Evolutionary conservation across 2,888 invertebrate species (phyloP), one percentile per base, ranked within the genome.

Genomic region (Chirona hameri): DNA sequence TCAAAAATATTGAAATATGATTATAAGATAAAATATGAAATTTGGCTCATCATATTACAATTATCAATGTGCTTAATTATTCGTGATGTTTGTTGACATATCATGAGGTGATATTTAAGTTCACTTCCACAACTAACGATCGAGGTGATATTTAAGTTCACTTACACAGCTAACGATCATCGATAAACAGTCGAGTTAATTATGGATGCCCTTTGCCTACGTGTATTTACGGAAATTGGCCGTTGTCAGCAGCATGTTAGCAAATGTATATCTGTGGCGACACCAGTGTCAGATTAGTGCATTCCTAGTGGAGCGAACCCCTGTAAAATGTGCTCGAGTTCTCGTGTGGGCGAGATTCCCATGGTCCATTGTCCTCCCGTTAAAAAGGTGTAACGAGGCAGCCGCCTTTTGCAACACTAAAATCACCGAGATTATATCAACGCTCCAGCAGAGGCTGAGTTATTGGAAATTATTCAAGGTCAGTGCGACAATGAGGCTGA

Each of bases 401-500:
- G 31, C 31, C 1, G 18, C 72, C 31, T 72, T 72, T 27, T 72
- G 72, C 72, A 31, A 72, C 72, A 72, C 69, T 69, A 31, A 72
- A 72, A 72, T 72, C 72, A 31, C 31, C 29, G 31, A 72, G 72
- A 72, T 72, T 31, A 72, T 72, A 72, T 72, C 72, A 31, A 18
- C 31, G 31, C 31, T 72, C 15, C 72, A 60, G 60, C 60, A 72
- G 72, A 72, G 72, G 72, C 72, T 72, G 72, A 72, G 27, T 72
- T 72, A 72, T 72, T 72, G 72, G 72, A 72, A 72, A 72, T 72
- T 72, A 72, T 72, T 72, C 72, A 72, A 72, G 72, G 72, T 72
- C 72, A 31, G 72, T 4, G 18, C 31, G 72, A 72, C 72, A 72
- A 72, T 72, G 31, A 72, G 31, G 31, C 72, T 72, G 72, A 72